These are phyloP conservation scores for Pristis pectinata DNA, from an alignment of 2,797 vertebrate species.

Conservation along the genomic window DNA sequence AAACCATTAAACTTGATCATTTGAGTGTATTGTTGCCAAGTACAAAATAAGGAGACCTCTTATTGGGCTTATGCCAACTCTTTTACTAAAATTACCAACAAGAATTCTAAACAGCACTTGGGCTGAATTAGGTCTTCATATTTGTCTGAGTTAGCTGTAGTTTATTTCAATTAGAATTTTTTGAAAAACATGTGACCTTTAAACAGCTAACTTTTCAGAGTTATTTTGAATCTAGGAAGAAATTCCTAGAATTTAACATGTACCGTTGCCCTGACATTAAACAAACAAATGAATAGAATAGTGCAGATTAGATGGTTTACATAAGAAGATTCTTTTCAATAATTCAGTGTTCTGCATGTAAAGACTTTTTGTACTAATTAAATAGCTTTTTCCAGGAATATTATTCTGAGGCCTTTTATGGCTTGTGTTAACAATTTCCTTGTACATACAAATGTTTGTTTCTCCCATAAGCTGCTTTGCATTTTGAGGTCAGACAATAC, in stretches of 20 bases:
- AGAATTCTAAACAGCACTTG: neutral
- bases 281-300: conserved; percentile 21
- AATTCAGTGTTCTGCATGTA: neutral
- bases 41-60: conserved; percentile 8
- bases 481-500: neutral
- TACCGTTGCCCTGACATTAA: conserved; percentile 33
- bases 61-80: neutral
- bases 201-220: neutral
- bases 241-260: conserved; percentile 35
- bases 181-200: neutral
- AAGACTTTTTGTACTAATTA: neutral
- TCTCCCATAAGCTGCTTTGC: neutral
- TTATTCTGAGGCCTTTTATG: neutral
- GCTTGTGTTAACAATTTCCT: neutral
- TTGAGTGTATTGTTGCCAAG: conserved; percentile 6
- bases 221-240: neutral
- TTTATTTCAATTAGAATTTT: neutral
- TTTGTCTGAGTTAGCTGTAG: neutral
- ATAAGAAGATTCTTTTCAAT: conserved; percentile 17
- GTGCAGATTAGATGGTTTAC: conserved; percentile 24
- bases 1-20: neutral
- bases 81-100: neutral
- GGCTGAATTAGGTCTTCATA: neutral
- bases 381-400: conserved; percentile 14
- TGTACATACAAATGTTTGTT: no score